Evolutionary conservation across 2,797 vertebrate genomes (phyloP).

Genomic region (Pipistrellus kuhlii): DNA sequence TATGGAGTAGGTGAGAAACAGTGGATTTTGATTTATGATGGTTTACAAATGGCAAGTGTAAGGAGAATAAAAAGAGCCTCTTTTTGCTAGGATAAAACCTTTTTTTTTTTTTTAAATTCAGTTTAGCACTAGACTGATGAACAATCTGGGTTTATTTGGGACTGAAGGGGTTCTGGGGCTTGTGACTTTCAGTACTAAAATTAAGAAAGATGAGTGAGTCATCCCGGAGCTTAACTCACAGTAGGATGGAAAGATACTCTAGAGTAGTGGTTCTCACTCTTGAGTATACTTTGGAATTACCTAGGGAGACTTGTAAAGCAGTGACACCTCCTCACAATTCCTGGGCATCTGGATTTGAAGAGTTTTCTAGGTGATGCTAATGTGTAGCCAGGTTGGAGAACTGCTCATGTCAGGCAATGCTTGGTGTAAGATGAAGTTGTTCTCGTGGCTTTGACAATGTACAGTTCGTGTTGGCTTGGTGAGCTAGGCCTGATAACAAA

Average conservation of each 20-base stretch:
- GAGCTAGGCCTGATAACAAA: neutral
- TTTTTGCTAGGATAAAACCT: neutral
- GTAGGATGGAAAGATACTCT: neutral
- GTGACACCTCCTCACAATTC: neutral
- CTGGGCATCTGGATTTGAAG: neutral
- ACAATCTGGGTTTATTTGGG: neutral
- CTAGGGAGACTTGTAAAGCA: neutral
- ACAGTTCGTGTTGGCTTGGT: neutral
- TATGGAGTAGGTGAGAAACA: neutral
- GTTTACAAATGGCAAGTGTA: neutral
- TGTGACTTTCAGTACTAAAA: neutral
- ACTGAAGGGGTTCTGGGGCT: neutral
- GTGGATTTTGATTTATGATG: constrained; percentile 53
- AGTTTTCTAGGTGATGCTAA: neutral
- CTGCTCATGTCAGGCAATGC: neutral
- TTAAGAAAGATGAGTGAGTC: neutral
- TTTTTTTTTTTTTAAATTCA: neutral
- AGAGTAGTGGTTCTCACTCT: neutral
- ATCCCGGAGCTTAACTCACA: neutral
- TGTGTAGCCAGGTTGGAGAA: neutral
- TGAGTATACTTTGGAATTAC: neutral
- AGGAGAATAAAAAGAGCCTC: neutral
- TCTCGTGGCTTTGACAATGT: neutral
- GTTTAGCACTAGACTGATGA: neutral
- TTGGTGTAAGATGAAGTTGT: neutral